Evolutionary conservation across 2,797 vertebrate species (phyloP).

Genomic region (Phrynocephalus guinanensis): DNA sequence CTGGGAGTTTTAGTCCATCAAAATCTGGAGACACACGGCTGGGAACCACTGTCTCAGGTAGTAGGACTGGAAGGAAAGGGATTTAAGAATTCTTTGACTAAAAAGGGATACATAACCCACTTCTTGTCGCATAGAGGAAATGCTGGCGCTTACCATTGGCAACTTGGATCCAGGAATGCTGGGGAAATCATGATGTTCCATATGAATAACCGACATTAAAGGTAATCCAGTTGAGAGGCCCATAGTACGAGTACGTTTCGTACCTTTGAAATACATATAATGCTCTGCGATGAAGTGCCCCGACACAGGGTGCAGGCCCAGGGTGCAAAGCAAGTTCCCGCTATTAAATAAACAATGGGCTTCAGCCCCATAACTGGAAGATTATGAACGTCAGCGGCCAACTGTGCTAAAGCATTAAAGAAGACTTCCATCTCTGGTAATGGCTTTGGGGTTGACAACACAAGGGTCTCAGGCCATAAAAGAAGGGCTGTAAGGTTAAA

Average conservation of each 20-base stretch:
- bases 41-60: no score
- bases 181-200: slow-evolving; percentile 98
- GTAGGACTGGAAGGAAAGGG: background rate
- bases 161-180: slow-evolving; percentile 94
- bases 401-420: slow-evolving; percentile 85
- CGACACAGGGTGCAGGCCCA: slow-evolving; percentile 96
- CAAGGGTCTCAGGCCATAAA: slow-evolving; percentile 90
- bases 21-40: no score
- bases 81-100: slow-evolving; percentile 9
- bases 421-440: slow-evolving; percentile 89
- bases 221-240: slow-evolving; percentile 92
- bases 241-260: slow-evolving; percentile 98
- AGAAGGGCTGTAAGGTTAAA: slow-evolving; percentile 91
- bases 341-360: slow-evolving; percentile 90
- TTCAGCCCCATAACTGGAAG: slow-evolving; percentile 88
- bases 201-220: slow-evolving; percentile 97
- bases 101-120: background rate
- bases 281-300: slow-evolving; percentile 98
- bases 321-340: slow-evolving; percentile 90
- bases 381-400: slow-evolving; percentile 82
- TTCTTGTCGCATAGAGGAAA: background rate
- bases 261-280: slow-evolving; percentile 97
- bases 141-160: slow-evolving; percentile 84
- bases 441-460: slow-evolving; percentile 90
- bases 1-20: no score